Percentiles rank a stretch among this genome's conserved stretches.
phyloP scores from a whole-genome alignment of 2,113 vertebrate species.

The Alaudala cheleensis region DNA sequence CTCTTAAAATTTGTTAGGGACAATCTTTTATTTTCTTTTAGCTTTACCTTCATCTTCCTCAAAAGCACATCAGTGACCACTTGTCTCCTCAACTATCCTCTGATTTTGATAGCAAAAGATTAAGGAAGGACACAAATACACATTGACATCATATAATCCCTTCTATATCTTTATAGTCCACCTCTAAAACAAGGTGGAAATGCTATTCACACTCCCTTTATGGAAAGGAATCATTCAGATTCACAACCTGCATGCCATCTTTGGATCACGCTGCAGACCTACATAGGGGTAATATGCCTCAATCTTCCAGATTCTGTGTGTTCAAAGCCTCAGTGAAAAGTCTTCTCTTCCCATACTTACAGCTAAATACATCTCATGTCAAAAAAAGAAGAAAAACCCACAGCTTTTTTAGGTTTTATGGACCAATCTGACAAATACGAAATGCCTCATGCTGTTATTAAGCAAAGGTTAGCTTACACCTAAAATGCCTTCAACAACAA shows the following conservation, averaged over 20 bases:
- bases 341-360: background rate
- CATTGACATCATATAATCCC: background rate
- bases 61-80: background rate
- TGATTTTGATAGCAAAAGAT: background rate
- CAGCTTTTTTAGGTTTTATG: background rate
- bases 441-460: background rate
- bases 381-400: background rate
- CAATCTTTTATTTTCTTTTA: background rate
- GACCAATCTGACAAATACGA: background rate
- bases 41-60: background rate
- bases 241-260: background rate
- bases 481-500: background rate
- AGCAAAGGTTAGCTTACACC: background rate
- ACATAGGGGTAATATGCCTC: background rate
- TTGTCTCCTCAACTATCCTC: background rate
- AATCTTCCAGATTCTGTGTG: background rate
- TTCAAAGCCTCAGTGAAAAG: background rate
- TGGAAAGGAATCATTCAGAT: background rate
- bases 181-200: background rate
- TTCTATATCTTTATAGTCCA: background rate
- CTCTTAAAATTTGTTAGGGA: background rate
- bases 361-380: background rate
- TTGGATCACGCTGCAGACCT: rapidly evolving
- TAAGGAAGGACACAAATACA: background rate
- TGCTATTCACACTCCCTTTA: background rate